Evolutionary conservation across 1,140 invertebrate species (phyloP), one percentile per base, ranked within the genome.

Genomic region (Orussus abietinus): DNA sequence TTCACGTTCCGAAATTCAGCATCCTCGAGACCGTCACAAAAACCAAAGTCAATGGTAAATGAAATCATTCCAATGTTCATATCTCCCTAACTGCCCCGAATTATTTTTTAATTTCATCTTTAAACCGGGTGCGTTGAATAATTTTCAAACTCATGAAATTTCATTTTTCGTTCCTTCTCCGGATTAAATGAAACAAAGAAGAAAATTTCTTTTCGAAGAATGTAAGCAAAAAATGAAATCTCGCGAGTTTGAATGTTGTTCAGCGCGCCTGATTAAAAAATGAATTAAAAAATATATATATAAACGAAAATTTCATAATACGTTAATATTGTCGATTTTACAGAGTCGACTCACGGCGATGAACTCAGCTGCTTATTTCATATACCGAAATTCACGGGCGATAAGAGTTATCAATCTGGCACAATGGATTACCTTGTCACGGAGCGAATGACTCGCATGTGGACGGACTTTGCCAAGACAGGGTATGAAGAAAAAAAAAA

Each of bases 381-480:
- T 21, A 5, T 6, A 4, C 32, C 9, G 4, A 21, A 11, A 25
- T n/a, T n/a, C n/a, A n/a, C 18, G 10, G 33, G n/a, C 13, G 10
- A n/a, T 42, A n/a, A 31, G 20, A 6, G 13, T 17, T 10, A n/a
- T 5, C 9, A 28, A 37, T 25, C 6, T 47, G 49, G 47, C 21
- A 35, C 60, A 0, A 57, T 48, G 11, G 61, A 65, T 43, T 34
- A 38, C n/a, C 18, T 49, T 5, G 35, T 56, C 2, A 58, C 46
- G 45, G 25, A 60, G 34, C 49, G 51, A 17, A 50, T 74, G 38
- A 56, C 59, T 2, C 54, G 51, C 41, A 56, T 73, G 43, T 74
- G 71, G 71, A 72, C 69, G 3, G 59, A 71, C 45, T 75, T 75
- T 59, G 67, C 69, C 5, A 72, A 67, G 56, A 51, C 49, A 26